A percentile compares a stretch with the other conserved stretches of the same genome.
Evolutionary conservation across 2,113 vertebrate species (phyloP).

Genomic region (Passer domesticus): DNA sequence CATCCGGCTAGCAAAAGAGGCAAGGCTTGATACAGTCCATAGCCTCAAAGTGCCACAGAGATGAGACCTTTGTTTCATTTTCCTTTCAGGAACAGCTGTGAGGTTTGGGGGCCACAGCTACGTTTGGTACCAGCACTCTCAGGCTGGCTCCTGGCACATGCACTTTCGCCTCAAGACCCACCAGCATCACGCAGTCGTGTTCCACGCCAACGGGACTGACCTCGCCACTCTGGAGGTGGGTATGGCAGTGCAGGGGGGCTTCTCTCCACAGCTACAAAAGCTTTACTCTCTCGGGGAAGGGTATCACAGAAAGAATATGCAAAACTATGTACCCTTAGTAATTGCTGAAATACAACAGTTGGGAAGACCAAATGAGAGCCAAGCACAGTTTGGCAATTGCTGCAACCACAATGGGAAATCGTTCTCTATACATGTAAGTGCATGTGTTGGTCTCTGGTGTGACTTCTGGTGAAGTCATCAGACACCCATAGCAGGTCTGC

Average conservation of each 20-base stretch:
- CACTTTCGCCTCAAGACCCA: constrained; percentile 85
- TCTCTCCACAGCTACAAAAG: background rate
- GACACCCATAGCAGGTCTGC: background rate
- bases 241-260: background rate
- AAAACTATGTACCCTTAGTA: background rate
- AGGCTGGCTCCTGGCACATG: constrained; percentile 71
- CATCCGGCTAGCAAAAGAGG: background rate
- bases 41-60: background rate
- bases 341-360: background rate
- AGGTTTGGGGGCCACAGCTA: constrained; percentile 85
- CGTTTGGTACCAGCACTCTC: constrained; percentile 76
- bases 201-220: constrained; percentile 75
- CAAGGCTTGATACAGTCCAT: background rate
- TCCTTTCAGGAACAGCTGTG: constrained; percentile 82
- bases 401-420: background rate
- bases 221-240: constrained; percentile 82
- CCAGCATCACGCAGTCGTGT: constrained; percentile 75
- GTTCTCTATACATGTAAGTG: background rate
- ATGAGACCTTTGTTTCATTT: background rate
- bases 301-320: background rate
- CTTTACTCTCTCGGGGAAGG: background rate
- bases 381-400: background rate
- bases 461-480: background rate
- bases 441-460: fast-evolving
- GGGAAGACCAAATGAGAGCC: background rate